phyloP scores from a whole-genome alignment of 2,888 invertebrate species.

The Brachyopa scutellaris region DNA sequence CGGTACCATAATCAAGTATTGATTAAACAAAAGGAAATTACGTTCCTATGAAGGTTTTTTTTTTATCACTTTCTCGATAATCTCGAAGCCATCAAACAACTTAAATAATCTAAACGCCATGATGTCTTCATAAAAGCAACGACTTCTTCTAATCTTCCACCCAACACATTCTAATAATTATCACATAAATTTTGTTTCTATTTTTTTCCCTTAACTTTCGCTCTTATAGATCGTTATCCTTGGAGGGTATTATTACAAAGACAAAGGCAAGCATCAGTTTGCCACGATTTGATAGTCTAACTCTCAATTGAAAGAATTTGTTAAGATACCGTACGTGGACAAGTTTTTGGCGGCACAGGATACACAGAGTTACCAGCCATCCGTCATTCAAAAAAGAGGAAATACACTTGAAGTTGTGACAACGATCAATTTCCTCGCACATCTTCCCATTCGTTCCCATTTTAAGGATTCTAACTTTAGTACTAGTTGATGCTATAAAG shows the following conservation, averaged over 20 bases:
- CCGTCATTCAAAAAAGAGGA: slow-evolving; percentile 31
- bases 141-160: slow-evolving; percentile 14
- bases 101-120: neutral
- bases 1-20: too few species aligned
- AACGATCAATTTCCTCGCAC: slow-evolving; percentile 16
- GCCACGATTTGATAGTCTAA: slow-evolving; percentile 40
- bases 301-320: slow-evolving; percentile 47
- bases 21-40: too few species aligned
- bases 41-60: neutral
- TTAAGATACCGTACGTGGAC: slow-evolving; percentile 33
- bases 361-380: slow-evolving; percentile 27
- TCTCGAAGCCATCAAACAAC: neutral
- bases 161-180: slow-evolving; percentile 5
- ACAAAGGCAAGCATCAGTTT: neutral
- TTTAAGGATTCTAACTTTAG: slow-evolving; percentile 58
- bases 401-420: slow-evolving; percentile 27
- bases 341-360: neutral
- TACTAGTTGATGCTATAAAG: slow-evolving; percentile 62
- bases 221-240: slow-evolving; percentile 29
- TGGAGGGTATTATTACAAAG: slow-evolving; percentile 34
- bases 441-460: slow-evolving; percentile 13
- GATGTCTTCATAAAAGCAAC: slow-evolving; percentile 31
- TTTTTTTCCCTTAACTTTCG: neutral
- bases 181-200: neutral
- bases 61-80: neutral